Percentiles rank a stretch among this genome's conserved stretches.
Evolutionary conservation across 2,888 invertebrate genomes (phyloP).

Genomic region (Oscheius sp.): DNA sequence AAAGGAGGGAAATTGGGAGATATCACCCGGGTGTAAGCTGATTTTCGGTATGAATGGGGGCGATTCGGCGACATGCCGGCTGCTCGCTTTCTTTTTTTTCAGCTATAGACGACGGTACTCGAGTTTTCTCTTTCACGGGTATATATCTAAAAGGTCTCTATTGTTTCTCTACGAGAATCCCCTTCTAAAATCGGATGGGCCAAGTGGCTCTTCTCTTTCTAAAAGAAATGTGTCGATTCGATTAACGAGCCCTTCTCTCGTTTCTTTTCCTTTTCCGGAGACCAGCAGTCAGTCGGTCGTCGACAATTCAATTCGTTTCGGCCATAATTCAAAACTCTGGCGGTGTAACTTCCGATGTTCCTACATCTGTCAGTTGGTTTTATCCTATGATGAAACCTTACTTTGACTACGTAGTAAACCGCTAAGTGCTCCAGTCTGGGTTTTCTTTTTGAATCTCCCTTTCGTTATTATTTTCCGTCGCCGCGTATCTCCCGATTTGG

Average conservation of each 20-base stretch:
- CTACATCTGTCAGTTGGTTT: constrained; percentile 9
- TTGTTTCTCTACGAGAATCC: background rate
- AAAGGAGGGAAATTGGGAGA: background rate
- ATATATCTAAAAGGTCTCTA: background rate
- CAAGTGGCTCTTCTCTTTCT: constrained; percentile 7
- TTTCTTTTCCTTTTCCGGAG: too few relatives aligned
- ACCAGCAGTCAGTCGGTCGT: too few relatives aligned
- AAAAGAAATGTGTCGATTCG: constrained; percentile 15
- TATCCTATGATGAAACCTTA: background rate
- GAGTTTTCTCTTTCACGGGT: too few relatives aligned
- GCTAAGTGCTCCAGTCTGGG: background rate
- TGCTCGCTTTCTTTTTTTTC: too few relatives aligned
- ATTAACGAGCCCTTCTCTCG: background rate
- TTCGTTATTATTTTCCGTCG: background rate
- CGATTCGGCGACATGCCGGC: background rate
- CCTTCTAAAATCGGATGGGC: background rate
- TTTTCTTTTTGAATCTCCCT: background rate
- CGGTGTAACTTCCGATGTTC: constrained; percentile 8
- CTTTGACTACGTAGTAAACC: background rate
- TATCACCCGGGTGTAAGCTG: background rate
- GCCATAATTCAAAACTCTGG: background rate
- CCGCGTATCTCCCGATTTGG: background rate
- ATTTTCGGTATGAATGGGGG: background rate
- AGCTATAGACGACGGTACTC: too few relatives aligned
- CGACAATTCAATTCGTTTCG: background rate